Percentiles rank a stretch among this genome's conserved stretches.
phyloP scores from a whole-genome alignment of 2,797 vertebrate species.

The Pogoniulus pusillus region DNA sequence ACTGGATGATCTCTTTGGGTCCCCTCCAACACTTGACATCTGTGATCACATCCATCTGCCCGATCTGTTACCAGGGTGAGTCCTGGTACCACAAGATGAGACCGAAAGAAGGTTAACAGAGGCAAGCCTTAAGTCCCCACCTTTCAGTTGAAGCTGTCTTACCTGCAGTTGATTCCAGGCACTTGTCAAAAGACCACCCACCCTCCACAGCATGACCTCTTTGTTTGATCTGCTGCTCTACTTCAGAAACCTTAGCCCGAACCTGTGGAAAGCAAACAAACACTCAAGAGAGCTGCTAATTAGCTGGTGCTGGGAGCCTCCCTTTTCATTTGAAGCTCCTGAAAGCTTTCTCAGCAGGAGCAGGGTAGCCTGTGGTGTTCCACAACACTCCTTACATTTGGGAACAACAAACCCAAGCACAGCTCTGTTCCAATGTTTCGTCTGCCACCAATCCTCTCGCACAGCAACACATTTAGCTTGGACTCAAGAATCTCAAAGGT shows the following conservation, averaged over 20 bases:
- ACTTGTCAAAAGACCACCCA: constrained; percentile 81
- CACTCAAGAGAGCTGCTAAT: not conserved
- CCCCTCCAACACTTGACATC: too few species aligned
- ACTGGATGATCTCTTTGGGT: too few species aligned
- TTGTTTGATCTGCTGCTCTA: constrained; percentile 80
- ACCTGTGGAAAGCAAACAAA: constrained; percentile 58
- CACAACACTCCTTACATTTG: not conserved
- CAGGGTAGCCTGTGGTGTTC: not conserved
- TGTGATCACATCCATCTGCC: not conserved
- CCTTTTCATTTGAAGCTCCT: not conserved
- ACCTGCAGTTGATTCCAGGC: constrained; percentile 82
- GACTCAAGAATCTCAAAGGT: too few species aligned
- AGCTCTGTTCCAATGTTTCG: not conserved
- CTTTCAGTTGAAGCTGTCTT: not conserved
- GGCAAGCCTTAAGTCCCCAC: not conserved
- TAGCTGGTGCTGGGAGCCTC: not conserved
- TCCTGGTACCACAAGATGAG: not conserved
- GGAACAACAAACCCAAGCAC: not conserved
- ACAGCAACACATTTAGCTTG: too few species aligned
- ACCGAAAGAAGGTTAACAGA: not conserved
- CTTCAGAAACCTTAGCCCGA: constrained; percentile 77
- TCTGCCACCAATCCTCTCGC: not conserved
- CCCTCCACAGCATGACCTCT: constrained; percentile 79
- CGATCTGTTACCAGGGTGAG: not conserved
- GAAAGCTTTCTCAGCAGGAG: not conserved